phyloP scores from a whole-genome alignment of 2,888 invertebrate species.

The Synergus umbraculus region DNA sequence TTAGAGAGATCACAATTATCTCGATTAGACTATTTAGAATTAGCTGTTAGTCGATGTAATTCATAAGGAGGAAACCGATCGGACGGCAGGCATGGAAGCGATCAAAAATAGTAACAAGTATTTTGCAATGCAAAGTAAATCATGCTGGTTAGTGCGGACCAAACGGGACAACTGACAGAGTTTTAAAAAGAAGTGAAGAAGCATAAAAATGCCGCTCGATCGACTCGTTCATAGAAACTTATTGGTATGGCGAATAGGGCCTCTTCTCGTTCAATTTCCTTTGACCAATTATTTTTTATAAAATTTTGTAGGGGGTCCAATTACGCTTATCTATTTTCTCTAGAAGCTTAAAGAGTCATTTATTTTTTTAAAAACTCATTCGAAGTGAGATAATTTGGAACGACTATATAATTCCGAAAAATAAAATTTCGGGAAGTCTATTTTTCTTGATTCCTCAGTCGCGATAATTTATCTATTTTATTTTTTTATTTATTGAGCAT shows the following conservation, averaged over 20 bases:
- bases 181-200: conserved; percentile 53
- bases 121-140: conserved; percentile 66
- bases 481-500: conserved; percentile 3
- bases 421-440: not conserved
- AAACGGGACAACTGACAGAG: conserved; percentile 72
- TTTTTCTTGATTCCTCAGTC: no score
- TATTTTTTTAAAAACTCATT: conserved; percentile 17
- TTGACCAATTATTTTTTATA: not conserved
- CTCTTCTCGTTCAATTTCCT: conserved; percentile 24
- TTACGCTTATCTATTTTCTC: conserved; percentile 31
- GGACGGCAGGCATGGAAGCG: conserved; percentile 73
- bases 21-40: conserved; percentile 38
- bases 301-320: conserved; percentile 18
- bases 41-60: conserved; percentile 50
- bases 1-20: conserved; percentile 27
- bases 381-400: not conserved
- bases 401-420: no score
- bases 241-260: conserved; percentile 18
- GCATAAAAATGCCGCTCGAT: conserved; percentile 60
- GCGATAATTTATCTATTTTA: not conserved
- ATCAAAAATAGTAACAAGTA: conserved; percentile 69
- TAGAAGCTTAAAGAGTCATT: not conserved
- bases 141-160: conserved; percentile 74
- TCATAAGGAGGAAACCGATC: conserved; percentile 68
- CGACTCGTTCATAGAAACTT: conserved; percentile 46